phyloP scores from a whole-genome alignment of 2,797 vertebrate species.

The Tenualosa thibaudeaui region DNA sequence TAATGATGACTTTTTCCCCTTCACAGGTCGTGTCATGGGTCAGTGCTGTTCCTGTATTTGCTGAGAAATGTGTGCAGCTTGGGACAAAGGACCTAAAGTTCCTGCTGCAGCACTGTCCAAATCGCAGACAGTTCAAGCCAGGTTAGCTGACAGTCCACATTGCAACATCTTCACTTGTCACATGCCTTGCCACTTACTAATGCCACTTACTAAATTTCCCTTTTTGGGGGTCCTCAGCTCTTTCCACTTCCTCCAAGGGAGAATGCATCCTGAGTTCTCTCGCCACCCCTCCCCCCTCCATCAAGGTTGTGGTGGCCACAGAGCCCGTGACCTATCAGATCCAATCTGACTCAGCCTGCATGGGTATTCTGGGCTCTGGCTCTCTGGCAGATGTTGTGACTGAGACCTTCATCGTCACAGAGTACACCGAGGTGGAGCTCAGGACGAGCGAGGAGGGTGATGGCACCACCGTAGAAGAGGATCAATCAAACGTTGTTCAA shows the following conservation, averaged over 20 bases:
- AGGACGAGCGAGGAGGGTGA: slow-evolving; percentile 50
- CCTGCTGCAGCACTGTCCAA: slow-evolving; percentile 63
- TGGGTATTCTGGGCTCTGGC: slow-evolving; percentile 60
- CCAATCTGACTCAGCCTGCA: slow-evolving; percentile 52
- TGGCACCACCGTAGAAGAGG: slow-evolving; percentile 51
- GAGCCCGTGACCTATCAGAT: slow-evolving; percentile 62
- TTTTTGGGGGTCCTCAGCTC: slow-evolving; percentile 47
- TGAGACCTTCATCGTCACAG: slow-evolving; percentile 66
- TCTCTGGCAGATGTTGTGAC: slow-evolving; percentile 59
- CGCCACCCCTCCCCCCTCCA: slow-evolving; percentile 69
- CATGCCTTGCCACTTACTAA: background rate
- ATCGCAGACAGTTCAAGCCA: slow-evolving; percentile 56
- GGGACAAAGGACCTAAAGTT: slow-evolving; percentile 61
- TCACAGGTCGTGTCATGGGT: slow-evolving; percentile 72
- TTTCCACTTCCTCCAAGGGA: slow-evolving; percentile 59
- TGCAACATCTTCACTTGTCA: background rate
- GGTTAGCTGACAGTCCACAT: slow-evolving; percentile 50
- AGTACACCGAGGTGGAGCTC: slow-evolving; percentile 72
- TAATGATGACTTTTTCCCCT: background rate
- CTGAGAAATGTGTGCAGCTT: slow-evolving; percentile 62
- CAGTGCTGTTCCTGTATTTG: slow-evolving; percentile 54
- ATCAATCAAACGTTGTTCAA: slow-evolving; percentile 57
- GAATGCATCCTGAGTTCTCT: slow-evolving; percentile 72
- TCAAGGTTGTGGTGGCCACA: slow-evolving; percentile 36
- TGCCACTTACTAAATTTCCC: background rate